Evolutionary conservation across 2,888 invertebrate genomes (phyloP).

Genomic region (Ommatoiulus sabulosus): DNA sequence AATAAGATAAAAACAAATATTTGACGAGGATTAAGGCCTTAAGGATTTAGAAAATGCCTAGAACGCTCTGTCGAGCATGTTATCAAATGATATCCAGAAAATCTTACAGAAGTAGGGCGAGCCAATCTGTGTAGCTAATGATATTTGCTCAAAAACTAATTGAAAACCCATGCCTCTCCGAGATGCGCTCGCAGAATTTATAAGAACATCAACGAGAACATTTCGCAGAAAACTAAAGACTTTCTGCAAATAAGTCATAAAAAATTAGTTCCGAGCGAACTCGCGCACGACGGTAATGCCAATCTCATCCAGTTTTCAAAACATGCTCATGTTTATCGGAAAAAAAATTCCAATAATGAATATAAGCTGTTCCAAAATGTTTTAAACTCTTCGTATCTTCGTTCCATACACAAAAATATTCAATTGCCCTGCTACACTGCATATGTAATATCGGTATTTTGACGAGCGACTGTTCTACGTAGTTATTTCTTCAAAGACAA

Average conservation of each 20-base stretch:
- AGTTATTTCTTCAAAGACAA: too few relatives aligned
- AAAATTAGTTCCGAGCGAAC: background rate
- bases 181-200: background rate
- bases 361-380: too few relatives aligned
- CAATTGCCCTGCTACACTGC: too few relatives aligned
- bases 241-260: background rate
- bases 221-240: background rate
- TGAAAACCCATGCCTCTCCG: slow-evolving; percentile 2
- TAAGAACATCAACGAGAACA: background rate
- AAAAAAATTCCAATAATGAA: background rate
- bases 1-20: slow-evolving; percentile 34
- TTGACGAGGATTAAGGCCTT: slow-evolving; percentile 34
- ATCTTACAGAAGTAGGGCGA: background rate
- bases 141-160: slow-evolving; percentile 22
- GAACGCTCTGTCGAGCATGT: slow-evolving; percentile 34
- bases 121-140: background rate
- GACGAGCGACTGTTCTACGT: too few relatives aligned
- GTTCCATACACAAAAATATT: too few relatives aligned
- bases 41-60: slow-evolving; percentile 20
- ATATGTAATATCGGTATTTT: too few relatives aligned
- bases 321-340: background rate
- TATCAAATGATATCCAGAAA: slow-evolving; percentile 21
- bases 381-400: too few relatives aligned
- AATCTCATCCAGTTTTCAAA: background rate
- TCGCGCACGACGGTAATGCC: background rate